Evolutionary conservation across 1,140 invertebrate species (phyloP).

Genomic region (Scaptomyza pallida): DNA sequence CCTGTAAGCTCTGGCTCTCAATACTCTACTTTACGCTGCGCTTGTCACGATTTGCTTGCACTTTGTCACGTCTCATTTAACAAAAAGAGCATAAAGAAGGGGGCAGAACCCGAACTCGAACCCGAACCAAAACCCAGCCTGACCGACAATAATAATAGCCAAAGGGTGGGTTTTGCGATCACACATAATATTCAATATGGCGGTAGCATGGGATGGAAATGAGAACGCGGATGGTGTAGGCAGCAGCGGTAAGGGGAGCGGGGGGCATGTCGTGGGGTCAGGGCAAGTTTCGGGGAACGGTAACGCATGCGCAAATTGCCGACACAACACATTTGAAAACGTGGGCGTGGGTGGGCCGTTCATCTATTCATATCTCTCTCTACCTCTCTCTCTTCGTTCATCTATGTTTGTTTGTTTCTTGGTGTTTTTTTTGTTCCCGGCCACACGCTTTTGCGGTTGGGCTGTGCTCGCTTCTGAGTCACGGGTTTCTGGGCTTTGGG

Average conservation of each 20-base stretch:
- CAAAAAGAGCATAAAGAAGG: constrained; percentile 19
- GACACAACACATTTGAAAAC: constrained; percentile 9
- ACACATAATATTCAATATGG: constrained; percentile 36
- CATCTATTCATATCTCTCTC: constrained; percentile 10
- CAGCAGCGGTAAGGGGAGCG: neutral
- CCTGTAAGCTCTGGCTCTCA: constrained; percentile 3
- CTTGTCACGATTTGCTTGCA: constrained; percentile 56
- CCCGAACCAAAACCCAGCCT: constrained; percentile 15
- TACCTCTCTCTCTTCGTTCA: neutral
- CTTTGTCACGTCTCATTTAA: constrained; percentile 80
- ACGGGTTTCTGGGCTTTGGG: constrained; percentile 45
- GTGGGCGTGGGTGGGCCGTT: constrained; percentile 64
- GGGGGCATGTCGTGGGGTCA: constrained; percentile 18
- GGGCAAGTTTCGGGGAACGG: constrained; percentile 13
- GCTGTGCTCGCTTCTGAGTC: constrained; percentile 49
- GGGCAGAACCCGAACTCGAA: neutral
- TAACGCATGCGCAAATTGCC: constrained; percentile 74
- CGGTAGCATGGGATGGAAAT: constrained; percentile 30
- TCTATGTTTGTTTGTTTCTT: constrained; percentile 24
- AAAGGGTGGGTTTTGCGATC: constrained; percentile 42
- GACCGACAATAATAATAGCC: constrained; percentile 1
- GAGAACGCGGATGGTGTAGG: too few species aligned
- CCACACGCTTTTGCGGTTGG: constrained; percentile 42
- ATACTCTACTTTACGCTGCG: constrained; percentile 1
- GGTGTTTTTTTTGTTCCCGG: constrained; percentile 32